Evolutionary conservation across 2,113 vertebrate species (phyloP), one percentile per base, ranked within the genome.

Genomic region (Ciconia boyciana): DNA sequence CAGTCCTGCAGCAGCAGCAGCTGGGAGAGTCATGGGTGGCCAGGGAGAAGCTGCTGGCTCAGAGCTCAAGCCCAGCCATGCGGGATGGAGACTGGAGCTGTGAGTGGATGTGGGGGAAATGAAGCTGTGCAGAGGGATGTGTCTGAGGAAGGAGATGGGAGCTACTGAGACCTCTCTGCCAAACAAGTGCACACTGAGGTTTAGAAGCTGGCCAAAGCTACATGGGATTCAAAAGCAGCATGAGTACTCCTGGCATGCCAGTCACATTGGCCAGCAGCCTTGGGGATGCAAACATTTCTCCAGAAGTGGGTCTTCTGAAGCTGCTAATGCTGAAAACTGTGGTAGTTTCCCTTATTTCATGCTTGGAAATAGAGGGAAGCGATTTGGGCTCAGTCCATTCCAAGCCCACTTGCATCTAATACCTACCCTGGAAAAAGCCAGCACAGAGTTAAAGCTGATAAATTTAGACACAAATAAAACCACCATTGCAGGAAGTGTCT

Each of bases 161-260:
- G 6, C 31, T 61, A 15, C 48, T 20, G 22, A 81, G 29, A 54
- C 14, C 16, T 69, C 29, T 28, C n/a, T 76, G 74, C 49, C 41
- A 14, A 11, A 12, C 31, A 77, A 54, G 49, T 28, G 36, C 6
- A 4, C 52, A 36, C 9, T 15, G 60, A 66, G 32, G 11, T 54
- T 52, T 69, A 76, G 61, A 69, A 92, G 49, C 8, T 43, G 64
- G 17, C 54, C 49, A 57, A 60, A 94, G 43, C 29, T 46, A 11
- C 0, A 1, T 0, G 0, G 12, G 1, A 6, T 62, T 81, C 34
- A 43, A 64, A 87, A 61, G 11, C 49, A 60, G 16, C 8, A 17
- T 13, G 11, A 77, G 28, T 52, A 32, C 6, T 34, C 54, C 1
- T 1, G 46, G 41, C 11, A 29, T 11, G 36, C 4, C 61, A 57